A percentile compares a stretch with the other conserved stretches of the same genome.
phyloP scores from a whole-genome alignment of 2,797 vertebrate genomes.

The Rhabdophis nuchalis region DNA sequence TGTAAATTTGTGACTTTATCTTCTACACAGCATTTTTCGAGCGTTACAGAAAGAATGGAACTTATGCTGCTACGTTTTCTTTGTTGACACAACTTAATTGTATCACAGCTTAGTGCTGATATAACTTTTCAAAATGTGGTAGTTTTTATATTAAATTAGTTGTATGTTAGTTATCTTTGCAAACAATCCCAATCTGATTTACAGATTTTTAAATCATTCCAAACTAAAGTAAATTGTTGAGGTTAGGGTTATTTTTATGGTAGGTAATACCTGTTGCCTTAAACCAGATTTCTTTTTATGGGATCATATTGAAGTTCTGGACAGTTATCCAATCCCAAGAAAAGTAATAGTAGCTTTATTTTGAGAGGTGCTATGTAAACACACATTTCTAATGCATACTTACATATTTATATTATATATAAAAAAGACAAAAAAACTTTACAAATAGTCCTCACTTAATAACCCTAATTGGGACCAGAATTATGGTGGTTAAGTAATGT shows the following conservation, averaged over 20 bases:
- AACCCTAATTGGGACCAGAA: not conserved
- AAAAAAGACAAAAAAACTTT: not conserved
- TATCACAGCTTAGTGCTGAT: not conserved
- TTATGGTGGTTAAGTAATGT: not conserved
- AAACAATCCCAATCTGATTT: not conserved
- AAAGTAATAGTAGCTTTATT: not conserved
- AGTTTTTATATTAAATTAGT: not conserved
- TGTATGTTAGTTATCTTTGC: not conserved
- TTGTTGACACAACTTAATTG: not conserved
- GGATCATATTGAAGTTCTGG: not conserved
- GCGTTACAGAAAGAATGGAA: not conserved
- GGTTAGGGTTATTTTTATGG: not conserved
- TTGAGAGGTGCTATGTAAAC: not conserved
- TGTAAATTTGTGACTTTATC: not conserved
- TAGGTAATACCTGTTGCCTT: not conserved
- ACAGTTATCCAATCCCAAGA: not conserved
- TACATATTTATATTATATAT: not conserved
- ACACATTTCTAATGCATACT: not conserved
- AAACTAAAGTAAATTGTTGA: not conserved
- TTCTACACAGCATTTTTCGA: not conserved
- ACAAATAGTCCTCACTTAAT: not conserved
- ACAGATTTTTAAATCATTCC: not conserved
- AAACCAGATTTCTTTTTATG: not conserved
- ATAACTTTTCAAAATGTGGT: not conserved
- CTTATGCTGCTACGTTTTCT: not conserved